A percentile compares a stretch with the other conserved stretches of the same genome.
Evolutionary conservation across 2,797 vertebrate species (phyloP).

Genomic region (Pachyuromys duprasi): DNA sequence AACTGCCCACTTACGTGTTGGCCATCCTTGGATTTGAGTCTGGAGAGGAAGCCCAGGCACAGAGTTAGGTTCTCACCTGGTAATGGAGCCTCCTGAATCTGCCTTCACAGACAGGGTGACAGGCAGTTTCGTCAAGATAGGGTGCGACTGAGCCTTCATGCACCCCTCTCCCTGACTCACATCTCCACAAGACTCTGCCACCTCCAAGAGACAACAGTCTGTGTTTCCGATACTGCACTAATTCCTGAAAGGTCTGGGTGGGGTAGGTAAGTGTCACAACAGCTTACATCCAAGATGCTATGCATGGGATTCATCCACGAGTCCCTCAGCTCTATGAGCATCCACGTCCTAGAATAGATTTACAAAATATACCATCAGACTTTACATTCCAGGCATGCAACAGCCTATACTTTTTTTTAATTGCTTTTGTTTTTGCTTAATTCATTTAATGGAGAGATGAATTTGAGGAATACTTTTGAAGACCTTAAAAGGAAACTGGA

Average conservation of each 20-base stretch:
- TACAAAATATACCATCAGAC: not conserved
- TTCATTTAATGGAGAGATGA: not conserved
- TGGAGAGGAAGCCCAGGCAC: not conserved
- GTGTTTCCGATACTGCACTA: not conserved
- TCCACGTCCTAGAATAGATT: conserved; percentile 21
- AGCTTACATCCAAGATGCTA: not conserved
- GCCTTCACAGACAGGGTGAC: not conserved
- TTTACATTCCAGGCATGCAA: not conserved
- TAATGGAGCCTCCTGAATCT: not conserved
- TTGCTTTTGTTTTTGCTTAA: conserved; percentile 39
- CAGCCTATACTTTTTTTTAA: not conserved
- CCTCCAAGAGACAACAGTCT: not conserved
- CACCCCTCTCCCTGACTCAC: not conserved
- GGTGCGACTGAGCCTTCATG: not conserved
- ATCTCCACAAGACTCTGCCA: not conserved
- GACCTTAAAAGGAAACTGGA: not conserved
- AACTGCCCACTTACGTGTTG: not conserved
- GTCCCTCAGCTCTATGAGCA: not conserved
- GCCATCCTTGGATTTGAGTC: not conserved
- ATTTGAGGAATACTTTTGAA: conserved; percentile 45
- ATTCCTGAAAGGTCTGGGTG: not conserved
- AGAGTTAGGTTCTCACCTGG: too few species aligned
- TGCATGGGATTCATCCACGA: fast-evolving
- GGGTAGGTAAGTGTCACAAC: not conserved
- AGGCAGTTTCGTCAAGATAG: fast-evolving